These are phyloP conservation scores for Dissostichus mawsoni DNA, from an alignment of 2,113 vertebrate genomes.

Conservation along the genomic window DNA sequence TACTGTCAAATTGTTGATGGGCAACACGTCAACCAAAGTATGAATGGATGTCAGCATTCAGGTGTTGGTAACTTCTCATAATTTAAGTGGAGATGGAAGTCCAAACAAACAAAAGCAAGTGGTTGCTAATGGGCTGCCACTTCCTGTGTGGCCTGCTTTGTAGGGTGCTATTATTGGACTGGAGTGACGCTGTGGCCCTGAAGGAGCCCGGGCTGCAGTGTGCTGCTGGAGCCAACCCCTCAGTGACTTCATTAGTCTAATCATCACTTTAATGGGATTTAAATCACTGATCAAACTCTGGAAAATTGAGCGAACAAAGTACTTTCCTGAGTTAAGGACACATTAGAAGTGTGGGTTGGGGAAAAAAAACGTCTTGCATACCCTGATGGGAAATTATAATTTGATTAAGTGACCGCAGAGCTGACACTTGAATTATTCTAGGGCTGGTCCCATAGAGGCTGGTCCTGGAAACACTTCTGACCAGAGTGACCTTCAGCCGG, in stretches of 20 bases:
- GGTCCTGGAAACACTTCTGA: conserved; percentile 5
- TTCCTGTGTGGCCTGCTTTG: conserved; percentile 10
- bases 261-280: conserved; percentile 75
- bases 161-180: conserved; percentile 11
- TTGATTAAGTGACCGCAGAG: conserved; percentile 58
- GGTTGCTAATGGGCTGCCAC: background rate
- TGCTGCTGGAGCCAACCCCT: conserved; percentile 44
- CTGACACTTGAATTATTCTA: conserved; percentile 36
- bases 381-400: conserved; percentile 50
- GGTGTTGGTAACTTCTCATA: background rate
- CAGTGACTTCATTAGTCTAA: conserved; percentile 74
- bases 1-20: background rate
- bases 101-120: background rate
- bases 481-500: conserved; percentile 14
- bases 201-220: conserved; percentile 12
- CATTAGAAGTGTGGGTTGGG: conserved; percentile 54
- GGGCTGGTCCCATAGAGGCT: background rate
- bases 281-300: conserved; percentile 71
- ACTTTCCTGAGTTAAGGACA: conserved; percentile 68
- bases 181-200: conserved; percentile 26
- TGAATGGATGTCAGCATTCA: background rate
- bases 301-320: conserved; percentile 67
- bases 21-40: background rate
- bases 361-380: conserved; percentile 32
- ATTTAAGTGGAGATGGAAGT: background rate